Evolutionary conservation across 2,113 vertebrate species (phyloP).

Genomic region (Cynoglossus semilaevis): DNA sequence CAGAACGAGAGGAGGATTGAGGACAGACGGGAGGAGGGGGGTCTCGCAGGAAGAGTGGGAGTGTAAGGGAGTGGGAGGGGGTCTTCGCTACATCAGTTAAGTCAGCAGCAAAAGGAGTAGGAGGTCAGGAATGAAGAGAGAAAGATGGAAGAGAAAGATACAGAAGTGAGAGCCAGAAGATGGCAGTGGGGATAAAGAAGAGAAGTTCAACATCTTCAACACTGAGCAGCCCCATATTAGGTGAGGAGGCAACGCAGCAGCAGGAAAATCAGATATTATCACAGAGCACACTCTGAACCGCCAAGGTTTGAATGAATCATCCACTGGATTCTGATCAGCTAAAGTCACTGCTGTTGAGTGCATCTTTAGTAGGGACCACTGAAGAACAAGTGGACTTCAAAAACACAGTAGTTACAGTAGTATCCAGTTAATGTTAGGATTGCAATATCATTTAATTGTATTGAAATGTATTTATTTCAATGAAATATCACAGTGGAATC

Average conservation of each 20-base stretch:
- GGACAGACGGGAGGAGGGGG: slow-evolving; percentile 16
- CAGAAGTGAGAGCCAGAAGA: background rate
- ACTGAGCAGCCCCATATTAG: slow-evolving; percentile 76
- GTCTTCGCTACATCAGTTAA: slow-evolving; percentile 27
- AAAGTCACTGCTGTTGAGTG: too few relatives aligned
- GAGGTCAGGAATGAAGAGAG: slow-evolving; percentile 1
- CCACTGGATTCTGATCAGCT: slow-evolving; percentile 1
- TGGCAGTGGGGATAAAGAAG: background rate
- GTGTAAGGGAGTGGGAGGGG: slow-evolving; percentile 20
- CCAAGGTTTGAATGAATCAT: slow-evolving; percentile 50
- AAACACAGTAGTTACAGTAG: too few relatives aligned
- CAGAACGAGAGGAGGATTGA: slow-evolving; percentile 36
- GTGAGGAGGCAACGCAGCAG: slow-evolving; percentile 55
- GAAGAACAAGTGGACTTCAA: too few relatives aligned
- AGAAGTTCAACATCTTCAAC: slow-evolving; percentile 21
- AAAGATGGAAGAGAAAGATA: slow-evolving; percentile 25
- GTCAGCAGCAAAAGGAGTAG: slow-evolving; percentile 3
- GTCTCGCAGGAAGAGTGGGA: slow-evolving; percentile 19
- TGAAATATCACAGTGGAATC: too few relatives aligned
- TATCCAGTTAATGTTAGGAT: too few relatives aligned
- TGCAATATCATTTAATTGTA: too few relatives aligned
- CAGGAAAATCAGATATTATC: slow-evolving; percentile 65
- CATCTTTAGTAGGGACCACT: too few relatives aligned
- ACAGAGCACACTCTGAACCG: slow-evolving; percentile 48
- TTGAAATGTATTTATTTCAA: too few relatives aligned